Evolutionary conservation across 2,113 vertebrate species (phyloP).

Genomic region (Triplophysa siluroides): DNA sequence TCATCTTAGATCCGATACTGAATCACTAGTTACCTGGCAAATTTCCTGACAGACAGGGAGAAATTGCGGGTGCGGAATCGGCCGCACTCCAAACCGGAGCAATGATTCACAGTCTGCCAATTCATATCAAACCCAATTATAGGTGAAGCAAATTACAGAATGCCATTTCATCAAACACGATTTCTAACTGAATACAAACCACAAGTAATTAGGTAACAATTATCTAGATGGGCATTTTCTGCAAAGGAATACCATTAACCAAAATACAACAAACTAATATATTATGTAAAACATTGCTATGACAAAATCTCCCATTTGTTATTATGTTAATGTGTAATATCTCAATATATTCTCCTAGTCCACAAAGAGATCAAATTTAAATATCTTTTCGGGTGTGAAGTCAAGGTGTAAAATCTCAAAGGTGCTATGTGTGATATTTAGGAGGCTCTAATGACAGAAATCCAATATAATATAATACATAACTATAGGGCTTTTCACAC

Average conservation of each 20-base stretch:
- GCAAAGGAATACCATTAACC: background rate
- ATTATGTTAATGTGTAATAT: background rate
- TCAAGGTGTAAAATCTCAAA: no score
- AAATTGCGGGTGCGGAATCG: constrained; percentile 20
- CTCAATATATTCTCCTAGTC: background rate
- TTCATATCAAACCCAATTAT: constrained; percentile 22
- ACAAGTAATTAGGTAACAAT: constrained; percentile 22
- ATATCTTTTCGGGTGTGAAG: no score
- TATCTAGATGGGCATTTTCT: background rate
- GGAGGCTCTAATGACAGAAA: no score
- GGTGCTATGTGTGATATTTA: no score
- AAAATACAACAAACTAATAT: constrained; percentile 4
- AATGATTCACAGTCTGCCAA: constrained; percentile 24
- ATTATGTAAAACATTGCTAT: background rate
- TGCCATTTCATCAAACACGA: constrained; percentile 10
- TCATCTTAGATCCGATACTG: constrained; percentile 11
- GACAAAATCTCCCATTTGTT: background rate
- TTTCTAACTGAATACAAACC: constrained; percentile 22
- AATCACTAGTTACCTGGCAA: constrained; percentile 27
- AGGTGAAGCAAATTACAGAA: constrained; percentile 32
- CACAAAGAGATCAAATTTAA: background rate
- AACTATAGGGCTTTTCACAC: no score
- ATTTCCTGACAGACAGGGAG: constrained; percentile 21
- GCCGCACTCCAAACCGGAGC: constrained; percentile 25
- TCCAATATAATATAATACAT: no score